phyloP scores from a whole-genome alignment of 2,113 vertebrate species.

The Odontophorus gujanensis region DNA sequence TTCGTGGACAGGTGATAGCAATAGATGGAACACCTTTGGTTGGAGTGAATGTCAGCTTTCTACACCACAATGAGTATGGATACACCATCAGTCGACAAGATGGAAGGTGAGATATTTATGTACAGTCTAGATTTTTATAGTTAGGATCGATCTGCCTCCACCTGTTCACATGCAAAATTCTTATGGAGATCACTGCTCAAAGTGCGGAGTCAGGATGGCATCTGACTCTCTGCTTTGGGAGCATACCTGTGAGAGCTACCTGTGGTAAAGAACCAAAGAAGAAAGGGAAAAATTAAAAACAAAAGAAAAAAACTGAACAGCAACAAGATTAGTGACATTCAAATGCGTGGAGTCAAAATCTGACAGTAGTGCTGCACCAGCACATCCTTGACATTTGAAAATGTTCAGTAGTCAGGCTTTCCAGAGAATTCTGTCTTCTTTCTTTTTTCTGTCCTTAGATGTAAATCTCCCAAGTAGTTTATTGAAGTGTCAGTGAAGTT shows the following conservation, averaged over 20 bases:
- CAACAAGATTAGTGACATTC: not conserved
- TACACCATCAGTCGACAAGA: constrained; percentile 96
- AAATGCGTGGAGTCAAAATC: not conserved
- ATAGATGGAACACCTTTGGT: constrained; percentile 93
- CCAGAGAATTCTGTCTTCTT: not conserved
- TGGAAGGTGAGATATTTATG: constrained; percentile 83
- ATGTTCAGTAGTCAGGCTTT: not conserved
- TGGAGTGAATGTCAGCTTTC: constrained; percentile 96
- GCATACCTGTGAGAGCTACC: not conserved
- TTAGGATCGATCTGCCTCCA: not conserved
- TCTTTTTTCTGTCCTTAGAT: not conserved
- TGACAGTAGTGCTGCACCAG: not conserved
- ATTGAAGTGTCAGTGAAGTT: not conserved
- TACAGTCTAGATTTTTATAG: not conserved
- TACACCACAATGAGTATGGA: constrained; percentile 92
- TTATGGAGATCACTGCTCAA: not conserved
- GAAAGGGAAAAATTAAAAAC: not conserved
- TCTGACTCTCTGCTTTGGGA: not conserved
- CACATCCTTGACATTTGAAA: not conserved
- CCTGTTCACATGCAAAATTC: not conserved
- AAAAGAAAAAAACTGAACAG: not conserved
- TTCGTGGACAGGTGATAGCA: constrained; percentile 90
- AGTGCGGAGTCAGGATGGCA: not conserved
- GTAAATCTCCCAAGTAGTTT: not conserved
- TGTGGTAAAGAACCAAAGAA: not conserved